These are phyloP conservation scores for Labia minor DNA, from an alignment of 2,888 invertebrate genomes.

Conservation along the genomic window DNA sequence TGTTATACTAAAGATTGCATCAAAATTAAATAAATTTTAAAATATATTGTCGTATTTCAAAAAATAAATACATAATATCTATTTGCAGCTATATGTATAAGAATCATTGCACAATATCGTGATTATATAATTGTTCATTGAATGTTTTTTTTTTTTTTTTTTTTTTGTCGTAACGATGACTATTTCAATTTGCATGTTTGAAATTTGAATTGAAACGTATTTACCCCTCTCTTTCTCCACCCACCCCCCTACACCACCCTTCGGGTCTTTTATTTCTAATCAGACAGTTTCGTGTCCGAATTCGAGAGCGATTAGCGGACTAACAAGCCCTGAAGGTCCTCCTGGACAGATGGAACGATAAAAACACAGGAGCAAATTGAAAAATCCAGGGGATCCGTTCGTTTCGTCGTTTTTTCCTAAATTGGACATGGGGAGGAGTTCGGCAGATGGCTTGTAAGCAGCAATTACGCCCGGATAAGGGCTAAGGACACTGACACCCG, in stretches of 20 bases:
- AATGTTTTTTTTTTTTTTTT: too few species aligned
- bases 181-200: too few species aligned
- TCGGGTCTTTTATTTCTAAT: not conserved
- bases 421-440: not conserved
- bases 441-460: not conserved
- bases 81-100: too few species aligned
- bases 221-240: too few species aligned
- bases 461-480: not conserved
- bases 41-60: too few species aligned
- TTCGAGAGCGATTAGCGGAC: not conserved
- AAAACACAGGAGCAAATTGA: not conserved
- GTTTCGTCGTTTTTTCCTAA: not conserved
- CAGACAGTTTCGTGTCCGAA: not conserved
- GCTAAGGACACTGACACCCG: not conserved
- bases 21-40: too few species aligned
- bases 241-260: not conserved
- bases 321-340: not conserved
- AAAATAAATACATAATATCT: too few species aligned
- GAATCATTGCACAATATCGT: too few species aligned
- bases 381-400: not conserved
- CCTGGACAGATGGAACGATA: not conserved
- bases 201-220: too few species aligned
- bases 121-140: too few species aligned
- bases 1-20: too few species aligned
- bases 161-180: too few species aligned